A percentile compares a stretch with the other conserved stretches of the same genome.
These are phyloP conservation scores for Ericerus pela DNA, from an alignment of 1,140 invertebrate species.

Conservation along the genomic window DNA sequence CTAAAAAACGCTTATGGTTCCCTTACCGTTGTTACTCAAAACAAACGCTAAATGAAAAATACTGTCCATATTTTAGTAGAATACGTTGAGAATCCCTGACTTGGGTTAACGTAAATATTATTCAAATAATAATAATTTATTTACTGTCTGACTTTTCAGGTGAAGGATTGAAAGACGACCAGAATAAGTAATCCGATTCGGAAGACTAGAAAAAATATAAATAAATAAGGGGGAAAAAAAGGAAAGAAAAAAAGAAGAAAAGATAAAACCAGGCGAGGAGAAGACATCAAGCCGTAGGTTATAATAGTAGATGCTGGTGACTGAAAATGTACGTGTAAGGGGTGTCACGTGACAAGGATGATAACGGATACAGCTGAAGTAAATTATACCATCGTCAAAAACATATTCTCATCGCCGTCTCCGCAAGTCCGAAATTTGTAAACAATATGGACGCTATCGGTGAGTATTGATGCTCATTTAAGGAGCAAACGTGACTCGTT, in stretches of 20 bases:
- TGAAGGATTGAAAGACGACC: not conserved
- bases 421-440: not conserved
- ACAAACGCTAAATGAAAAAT: too few relatives aligned
- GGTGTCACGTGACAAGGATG: conserved; percentile 5
- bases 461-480: not conserved
- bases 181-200: conserved; percentile 6
- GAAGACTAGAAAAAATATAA: not conserved
- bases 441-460: conserved; percentile 3
- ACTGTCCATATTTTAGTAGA: too few relatives aligned
- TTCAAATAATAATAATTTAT: conserved; percentile 13
- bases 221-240: not conserved
- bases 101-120: too few relatives aligned
- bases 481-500: not conserved
- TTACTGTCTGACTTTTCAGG: conserved; percentile 6
- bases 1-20: too few relatives aligned
- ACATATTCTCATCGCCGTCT: not conserved
- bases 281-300: too few relatives aligned
- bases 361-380: not conserved
- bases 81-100: too few relatives aligned
- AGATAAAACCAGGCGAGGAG: too few relatives aligned
- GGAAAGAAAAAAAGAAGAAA: too few relatives aligned
- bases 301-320: not conserved
- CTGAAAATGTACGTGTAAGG: conserved; percentile 2
- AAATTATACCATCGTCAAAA: conserved; percentile 1
- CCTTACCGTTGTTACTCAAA: too few relatives aligned